Evolutionary conservation across 1,140 invertebrate genomes (phyloP), one percentile per base, ranked within the genome.

Genomic region (Macrosteles quadrilineatus): DNA sequence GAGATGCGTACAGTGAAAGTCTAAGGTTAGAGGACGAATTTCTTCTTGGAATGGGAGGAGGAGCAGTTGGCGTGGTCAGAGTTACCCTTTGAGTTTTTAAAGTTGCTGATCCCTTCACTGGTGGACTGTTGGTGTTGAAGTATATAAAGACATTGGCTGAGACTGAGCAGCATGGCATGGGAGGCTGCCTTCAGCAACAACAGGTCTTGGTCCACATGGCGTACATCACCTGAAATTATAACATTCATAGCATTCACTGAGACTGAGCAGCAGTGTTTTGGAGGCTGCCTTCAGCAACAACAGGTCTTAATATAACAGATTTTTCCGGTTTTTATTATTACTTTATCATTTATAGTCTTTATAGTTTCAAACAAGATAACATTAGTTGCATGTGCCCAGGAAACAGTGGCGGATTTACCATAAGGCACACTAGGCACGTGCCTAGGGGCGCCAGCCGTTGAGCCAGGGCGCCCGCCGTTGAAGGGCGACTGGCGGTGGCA

Each of bases 221-320:
- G 78, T 25, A 78, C 66, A n/a, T 75, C 43, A 62, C 78, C 80
- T 80, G 50, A 11, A n/a, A n/a, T n/a, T n/a, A n/a, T n/a, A n/a
- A n/a, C n/a, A n/a, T n/a, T n/a, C n/a, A n/a, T n/a, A n/a, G 78
- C 87, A 89, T 67, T 87, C 83, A 73, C 86, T 82, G 17, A 90
- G 77, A 73, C 86, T 86, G 21, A 81, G 74, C 0, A 88, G 75
- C 11, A 86, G 85, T 14, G 87, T 83, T 63, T 82, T 80, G 9
- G 87, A 85, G 0, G 85, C 85, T 1, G 87, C 85, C 78, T 89
- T 89, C 27, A 89, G 73, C 36, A 88, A 71, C 6, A 90, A 77
- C 23, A 87, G 72, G 32, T 86, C 83, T 63, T 80, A 74, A 75
- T 84, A n/a, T n/a, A n/a, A n/a, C n/a, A n/a, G n/a, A n/a, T n/a